phyloP scores from a whole-genome alignment of 2,113 vertebrate genomes.

The Callopanchax toddi region DNA sequence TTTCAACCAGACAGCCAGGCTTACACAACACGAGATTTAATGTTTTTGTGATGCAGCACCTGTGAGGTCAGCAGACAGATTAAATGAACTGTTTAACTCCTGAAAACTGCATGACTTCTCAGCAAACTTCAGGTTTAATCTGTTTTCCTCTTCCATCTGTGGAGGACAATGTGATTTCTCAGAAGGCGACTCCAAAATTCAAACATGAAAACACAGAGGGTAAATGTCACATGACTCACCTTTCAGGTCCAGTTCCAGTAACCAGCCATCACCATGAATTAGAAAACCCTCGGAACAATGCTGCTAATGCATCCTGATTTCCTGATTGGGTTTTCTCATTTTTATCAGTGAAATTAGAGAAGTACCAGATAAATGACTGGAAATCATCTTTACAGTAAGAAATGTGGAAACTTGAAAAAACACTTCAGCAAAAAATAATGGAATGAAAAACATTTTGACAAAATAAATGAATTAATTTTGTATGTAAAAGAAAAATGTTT shows the following conservation, averaged over 20 bases:
- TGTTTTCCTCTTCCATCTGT: neutral
- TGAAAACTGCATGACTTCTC: neutral
- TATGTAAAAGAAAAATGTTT: too few relatives aligned
- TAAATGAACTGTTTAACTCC: neutral
- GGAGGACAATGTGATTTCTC: neutral
- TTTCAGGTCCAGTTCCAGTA: slow-evolving; percentile 8
- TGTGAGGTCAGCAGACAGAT: slow-evolving; percentile 4
- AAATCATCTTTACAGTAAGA: too few relatives aligned
- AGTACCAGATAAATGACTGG: neutral
- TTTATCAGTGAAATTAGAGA: neutral
- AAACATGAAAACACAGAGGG: neutral
- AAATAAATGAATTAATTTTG: too few relatives aligned
- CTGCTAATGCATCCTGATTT: neutral
- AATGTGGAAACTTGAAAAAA: too few relatives aligned
- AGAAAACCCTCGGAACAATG: neutral
- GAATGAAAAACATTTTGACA: too few relatives aligned
- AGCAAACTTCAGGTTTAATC: neutral
- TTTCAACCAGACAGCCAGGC: neutral
- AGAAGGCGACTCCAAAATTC: slow-evolving; percentile 16
- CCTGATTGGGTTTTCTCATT: too few relatives aligned
- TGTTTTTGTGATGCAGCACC: neutral
- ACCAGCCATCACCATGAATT: neutral
- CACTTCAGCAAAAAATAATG: too few relatives aligned
- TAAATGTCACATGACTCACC: slow-evolving; percentile 16
- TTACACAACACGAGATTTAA: neutral